Conservation (phyloP, 2,797 vertebrate genomes). For the Phoeniculus purpureus region DNA sequence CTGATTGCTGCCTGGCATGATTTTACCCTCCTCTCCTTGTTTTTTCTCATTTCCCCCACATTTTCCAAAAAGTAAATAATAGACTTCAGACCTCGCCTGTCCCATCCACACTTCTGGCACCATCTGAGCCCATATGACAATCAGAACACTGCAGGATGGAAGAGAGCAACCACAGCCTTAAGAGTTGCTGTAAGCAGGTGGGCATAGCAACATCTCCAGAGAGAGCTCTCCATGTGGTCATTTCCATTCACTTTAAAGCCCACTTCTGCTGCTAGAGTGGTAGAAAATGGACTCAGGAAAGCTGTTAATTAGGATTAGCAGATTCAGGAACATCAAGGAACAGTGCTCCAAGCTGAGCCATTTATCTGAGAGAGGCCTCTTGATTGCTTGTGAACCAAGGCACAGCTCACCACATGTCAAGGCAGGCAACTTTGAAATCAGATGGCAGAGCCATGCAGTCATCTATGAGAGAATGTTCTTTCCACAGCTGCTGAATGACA, state of each 20-base stretch:
- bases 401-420: background rate
- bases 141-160: background rate
- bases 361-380: slow-evolving; percentile 17
- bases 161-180: background rate
- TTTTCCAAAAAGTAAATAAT: background rate
- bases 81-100: background rate
- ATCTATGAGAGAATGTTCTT: background rate
- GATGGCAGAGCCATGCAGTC: background rate
- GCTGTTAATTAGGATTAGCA: slow-evolving; percentile 50
- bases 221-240: slow-evolving; percentile 39
- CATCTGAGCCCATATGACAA: background rate
- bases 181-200: slow-evolving; percentile 23
- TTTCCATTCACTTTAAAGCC: slow-evolving; percentile 43
- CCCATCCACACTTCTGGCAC: background rate
- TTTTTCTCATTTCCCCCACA: background rate
- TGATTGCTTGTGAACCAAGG: background rate
- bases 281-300: slow-evolving; percentile 39
- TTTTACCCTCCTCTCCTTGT: background rate
- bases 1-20: background rate
- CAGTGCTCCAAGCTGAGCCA: background rate
- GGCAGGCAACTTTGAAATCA: background rate
- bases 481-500: background rate
- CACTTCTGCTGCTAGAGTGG: slow-evolving; percentile 40
- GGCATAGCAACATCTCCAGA: slow-evolving; percentile 63
- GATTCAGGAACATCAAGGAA: slow-evolving; percentile 11